These are phyloP conservation scores for Helicoverpa assulta DNA, from an alignment of 2,888 invertebrate species.

Conservation along the genomic window DNA sequence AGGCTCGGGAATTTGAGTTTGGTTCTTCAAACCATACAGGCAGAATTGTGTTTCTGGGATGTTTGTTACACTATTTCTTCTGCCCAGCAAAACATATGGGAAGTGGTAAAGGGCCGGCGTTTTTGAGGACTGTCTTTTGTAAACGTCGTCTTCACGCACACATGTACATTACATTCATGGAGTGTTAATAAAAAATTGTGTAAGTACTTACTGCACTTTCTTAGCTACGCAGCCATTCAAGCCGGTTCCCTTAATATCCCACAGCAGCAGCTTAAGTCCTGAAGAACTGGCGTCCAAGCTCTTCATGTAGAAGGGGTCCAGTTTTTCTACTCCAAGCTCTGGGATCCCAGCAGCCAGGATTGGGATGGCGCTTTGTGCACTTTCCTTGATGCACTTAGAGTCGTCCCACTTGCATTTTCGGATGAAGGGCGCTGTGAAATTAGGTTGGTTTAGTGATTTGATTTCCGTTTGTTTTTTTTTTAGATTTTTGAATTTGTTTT, in stretches of 20 bases:
- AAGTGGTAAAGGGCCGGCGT: too few relatives aligned
- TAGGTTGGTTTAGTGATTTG: neutral
- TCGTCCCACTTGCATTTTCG: slow-evolving; percentile 69
- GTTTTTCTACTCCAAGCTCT: slow-evolving; percentile 63
- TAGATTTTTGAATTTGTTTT: neutral
- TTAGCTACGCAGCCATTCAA: slow-evolving; percentile 69
- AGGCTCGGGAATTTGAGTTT: too few relatives aligned
- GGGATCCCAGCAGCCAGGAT: slow-evolving; percentile 66
- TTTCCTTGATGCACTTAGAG: slow-evolving; percentile 65
- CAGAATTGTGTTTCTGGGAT: too few relatives aligned
- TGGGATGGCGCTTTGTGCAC: slow-evolving; percentile 60
- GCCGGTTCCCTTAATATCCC: slow-evolving; percentile 68
- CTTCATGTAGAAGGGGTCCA: slow-evolving; percentile 72
- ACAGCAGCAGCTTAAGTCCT: slow-evolving; percentile 66
- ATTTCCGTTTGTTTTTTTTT: too few relatives aligned
- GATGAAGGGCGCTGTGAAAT: slow-evolving; percentile 63
- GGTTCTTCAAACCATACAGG: too few relatives aligned
- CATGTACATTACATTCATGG: too few relatives aligned
- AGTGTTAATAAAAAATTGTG: too few relatives aligned
- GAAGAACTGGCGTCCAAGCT: slow-evolving; percentile 68
- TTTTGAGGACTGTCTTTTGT: too few relatives aligned
- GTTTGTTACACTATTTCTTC: too few relatives aligned
- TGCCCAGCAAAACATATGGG: too few relatives aligned
- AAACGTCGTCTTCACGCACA: too few relatives aligned
- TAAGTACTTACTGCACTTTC: slow-evolving; percentile 72